A percentile compares a stretch with the other conserved stretches of the same genome.
These are phyloP conservation scores for Solenopsis invicta DNA, from an alignment of 1,140 invertebrate species.

Conservation along the genomic window DNA sequence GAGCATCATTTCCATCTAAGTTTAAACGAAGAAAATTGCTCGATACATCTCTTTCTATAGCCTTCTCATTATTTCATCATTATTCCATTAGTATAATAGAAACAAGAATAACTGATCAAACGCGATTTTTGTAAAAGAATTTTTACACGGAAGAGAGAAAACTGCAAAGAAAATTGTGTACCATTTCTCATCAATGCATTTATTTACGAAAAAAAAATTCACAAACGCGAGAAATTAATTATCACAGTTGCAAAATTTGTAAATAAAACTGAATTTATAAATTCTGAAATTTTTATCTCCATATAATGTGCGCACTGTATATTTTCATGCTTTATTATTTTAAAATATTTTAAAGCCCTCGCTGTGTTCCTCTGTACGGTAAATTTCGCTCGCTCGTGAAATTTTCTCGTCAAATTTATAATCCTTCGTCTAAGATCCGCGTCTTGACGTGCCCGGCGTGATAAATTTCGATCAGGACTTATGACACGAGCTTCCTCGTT, in stretches of 20 bases:
- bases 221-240: background rate
- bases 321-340: slow-evolving; percentile 8
- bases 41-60: background rate
- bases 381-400: slow-evolving; percentile 9
- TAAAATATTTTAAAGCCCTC: slow-evolving; percentile 1
- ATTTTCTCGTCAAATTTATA: slow-evolving; percentile 32
- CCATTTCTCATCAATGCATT: background rate
- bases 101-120: background rate
- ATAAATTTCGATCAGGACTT: slow-evolving; percentile 49
- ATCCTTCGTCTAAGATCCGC: slow-evolving; percentile 21
- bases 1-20: background rate
- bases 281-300: background rate
- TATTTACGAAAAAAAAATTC: background rate
- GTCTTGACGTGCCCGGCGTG: slow-evolving; percentile 5
- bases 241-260: background rate
- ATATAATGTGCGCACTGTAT: background rate
- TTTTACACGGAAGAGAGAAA: background rate
- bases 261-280: background rate
- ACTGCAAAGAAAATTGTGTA: background rate
- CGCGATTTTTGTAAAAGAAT: background rate
- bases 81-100: too few relatives aligned
- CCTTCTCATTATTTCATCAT: background rate
- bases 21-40: background rate
- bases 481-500: background rate
- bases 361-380: background rate